A percentile compares a stretch with the other conserved stretches of the same genome.
These are phyloP conservation scores for Polymixis lichenea DNA, from an alignment of 2,888 invertebrate species.

Conservation along the genomic window DNA sequence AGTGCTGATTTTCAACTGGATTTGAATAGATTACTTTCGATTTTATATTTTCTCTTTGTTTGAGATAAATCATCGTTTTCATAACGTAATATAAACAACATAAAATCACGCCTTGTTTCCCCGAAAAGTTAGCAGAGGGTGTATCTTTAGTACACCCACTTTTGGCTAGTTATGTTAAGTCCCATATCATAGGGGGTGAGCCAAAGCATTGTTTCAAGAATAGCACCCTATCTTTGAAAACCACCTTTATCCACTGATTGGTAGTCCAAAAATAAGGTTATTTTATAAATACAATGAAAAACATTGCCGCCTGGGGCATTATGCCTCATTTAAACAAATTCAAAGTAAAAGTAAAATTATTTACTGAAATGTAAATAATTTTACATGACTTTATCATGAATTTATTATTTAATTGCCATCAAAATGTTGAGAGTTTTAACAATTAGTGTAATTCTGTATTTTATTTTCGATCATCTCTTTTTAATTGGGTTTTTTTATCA, in stretches of 20 bases:
- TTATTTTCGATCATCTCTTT: background rate
- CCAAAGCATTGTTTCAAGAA: background rate
- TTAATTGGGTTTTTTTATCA: background rate
- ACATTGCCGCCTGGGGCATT: background rate
- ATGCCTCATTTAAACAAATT: background rate
- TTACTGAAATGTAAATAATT: background rate
- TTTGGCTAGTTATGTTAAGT: too few species aligned
- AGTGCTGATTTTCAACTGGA: too few species aligned
- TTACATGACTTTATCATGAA: background rate
- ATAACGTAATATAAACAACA: too few species aligned
- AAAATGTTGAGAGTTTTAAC: background rate
- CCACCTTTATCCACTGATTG: background rate
- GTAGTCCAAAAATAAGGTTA: background rate
- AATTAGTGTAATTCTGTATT: background rate
- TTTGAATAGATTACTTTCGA: too few species aligned
- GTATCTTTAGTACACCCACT: too few species aligned
- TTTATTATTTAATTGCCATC: background rate
- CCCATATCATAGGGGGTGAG: too few species aligned
- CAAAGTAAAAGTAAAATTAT: background rate
- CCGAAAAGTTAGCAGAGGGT: too few species aligned
- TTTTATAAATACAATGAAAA: slow-evolving; percentile 5
- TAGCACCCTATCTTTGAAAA: background rate
- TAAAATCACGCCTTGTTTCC: too few species aligned
- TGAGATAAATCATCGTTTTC: background rate
- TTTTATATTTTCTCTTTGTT: background rate